Evolutionary conservation across 2,888 invertebrate species (phyloP).

Genomic region (Epinotia nisella): DNA sequence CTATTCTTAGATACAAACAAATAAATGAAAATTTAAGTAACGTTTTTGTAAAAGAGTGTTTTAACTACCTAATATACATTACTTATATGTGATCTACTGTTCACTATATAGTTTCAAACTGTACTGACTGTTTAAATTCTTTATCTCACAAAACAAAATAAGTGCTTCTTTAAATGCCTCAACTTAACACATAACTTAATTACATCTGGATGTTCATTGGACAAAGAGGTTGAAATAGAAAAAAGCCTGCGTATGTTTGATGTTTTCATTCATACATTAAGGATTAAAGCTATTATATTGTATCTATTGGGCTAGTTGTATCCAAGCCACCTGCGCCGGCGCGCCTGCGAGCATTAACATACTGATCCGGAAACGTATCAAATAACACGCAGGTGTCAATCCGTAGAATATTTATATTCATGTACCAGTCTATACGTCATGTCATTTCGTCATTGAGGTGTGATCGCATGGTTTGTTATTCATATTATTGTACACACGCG

Average conservation of each 20-base stretch:
- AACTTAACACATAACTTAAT: no score
- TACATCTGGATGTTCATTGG: not conserved
- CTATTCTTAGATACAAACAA: no score
- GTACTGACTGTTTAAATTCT: no score
- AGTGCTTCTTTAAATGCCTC: no score
- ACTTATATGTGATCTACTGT: no score
- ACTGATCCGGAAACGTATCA: conserved; percentile 47
- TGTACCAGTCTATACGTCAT: conserved; percentile 2
- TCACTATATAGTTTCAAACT: no score
- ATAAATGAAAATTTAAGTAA: no score
- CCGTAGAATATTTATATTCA: conserved; percentile 48
- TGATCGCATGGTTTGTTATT: not conserved
- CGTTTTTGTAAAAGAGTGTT: no score
- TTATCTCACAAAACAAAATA: no score
- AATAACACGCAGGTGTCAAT: conserved; percentile 65
- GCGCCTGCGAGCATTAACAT: conserved; percentile 58
- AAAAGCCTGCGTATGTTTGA: not conserved
- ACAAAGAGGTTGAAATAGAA: not conserved
- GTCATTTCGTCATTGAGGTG: not conserved
- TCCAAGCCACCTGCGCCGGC: conserved; percentile 55
- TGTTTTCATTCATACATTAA: not conserved
- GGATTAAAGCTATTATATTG: not conserved
- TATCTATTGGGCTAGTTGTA: not conserved
- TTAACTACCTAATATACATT: no score
- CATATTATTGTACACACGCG: no score